These are phyloP conservation scores for Brachymystax lenok DNA, from an alignment of 2,797 vertebrate genomes.

Conservation along the genomic window DNA sequence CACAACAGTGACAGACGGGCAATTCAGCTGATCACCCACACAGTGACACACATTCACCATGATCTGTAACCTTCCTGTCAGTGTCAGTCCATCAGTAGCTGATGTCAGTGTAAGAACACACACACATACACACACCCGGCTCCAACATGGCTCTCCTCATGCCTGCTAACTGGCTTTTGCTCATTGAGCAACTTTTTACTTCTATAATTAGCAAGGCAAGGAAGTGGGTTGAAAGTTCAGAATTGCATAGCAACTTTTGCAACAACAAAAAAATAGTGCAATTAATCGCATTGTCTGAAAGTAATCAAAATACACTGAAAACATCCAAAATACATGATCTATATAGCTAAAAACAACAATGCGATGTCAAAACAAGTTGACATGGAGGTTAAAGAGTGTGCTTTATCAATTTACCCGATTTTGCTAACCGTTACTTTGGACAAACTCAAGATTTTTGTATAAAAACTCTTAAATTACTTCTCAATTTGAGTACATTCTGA, in stretches of 20 bases:
- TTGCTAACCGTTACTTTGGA: too few species aligned
- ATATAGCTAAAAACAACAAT: too few species aligned
- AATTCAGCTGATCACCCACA: neutral
- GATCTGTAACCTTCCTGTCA: neutral
- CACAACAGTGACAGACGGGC: neutral
- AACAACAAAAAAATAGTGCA: neutral
- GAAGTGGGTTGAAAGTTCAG: neutral
- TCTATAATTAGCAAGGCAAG: slow-evolving; percentile 8
- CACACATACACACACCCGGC: neutral
- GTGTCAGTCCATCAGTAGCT: neutral
- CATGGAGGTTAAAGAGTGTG: too few species aligned
- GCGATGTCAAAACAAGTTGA: too few species aligned
- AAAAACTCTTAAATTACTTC: too few species aligned
- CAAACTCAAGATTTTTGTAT: too few species aligned
- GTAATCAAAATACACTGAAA: too few species aligned
- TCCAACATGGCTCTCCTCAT: neutral
- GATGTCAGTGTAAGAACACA: neutral
- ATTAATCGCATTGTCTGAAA: neutral
- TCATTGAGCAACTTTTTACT: slow-evolving; percentile 4
- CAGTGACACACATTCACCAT: neutral
- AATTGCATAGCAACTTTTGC: neutral
- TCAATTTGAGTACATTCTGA: too few species aligned
- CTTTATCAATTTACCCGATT: too few species aligned
- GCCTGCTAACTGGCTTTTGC: slow-evolving; percentile 15
- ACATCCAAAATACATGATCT: too few species aligned